Evolutionary conservation across 2,888 invertebrate genomes (phyloP).

Genomic region (Ernsta delagoae): DNA sequence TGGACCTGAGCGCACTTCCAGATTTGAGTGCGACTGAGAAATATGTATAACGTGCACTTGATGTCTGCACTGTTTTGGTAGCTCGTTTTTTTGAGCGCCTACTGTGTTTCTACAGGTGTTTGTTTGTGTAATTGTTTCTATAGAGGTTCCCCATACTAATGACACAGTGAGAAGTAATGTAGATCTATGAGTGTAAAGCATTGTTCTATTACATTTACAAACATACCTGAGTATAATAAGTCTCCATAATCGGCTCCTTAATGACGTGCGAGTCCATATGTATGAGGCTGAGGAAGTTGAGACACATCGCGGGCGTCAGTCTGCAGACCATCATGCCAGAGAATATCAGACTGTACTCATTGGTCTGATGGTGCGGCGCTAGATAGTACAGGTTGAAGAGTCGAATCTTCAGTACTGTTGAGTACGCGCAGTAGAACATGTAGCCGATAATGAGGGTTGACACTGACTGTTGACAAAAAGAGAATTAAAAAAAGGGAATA

Average conservation of each 20-base stretch:
- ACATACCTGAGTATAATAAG: slow-evolving; percentile 65
- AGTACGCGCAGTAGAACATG: slow-evolving; percentile 98
- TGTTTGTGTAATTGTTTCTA: too few relatives aligned
- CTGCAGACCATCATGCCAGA: slow-evolving; percentile 99
- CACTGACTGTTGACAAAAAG: slow-evolving; percentile 86
- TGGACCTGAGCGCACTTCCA: too few relatives aligned
- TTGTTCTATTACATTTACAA: too few relatives aligned
- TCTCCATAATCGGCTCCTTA: slow-evolving; percentile 91
- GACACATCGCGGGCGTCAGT: slow-evolving; percentile 98
- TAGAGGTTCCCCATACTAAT: too few relatives aligned
- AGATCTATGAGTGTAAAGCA: too few relatives aligned
- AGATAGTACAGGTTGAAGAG: slow-evolving; percentile 98
- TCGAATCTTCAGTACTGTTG: slow-evolving; percentile 97
- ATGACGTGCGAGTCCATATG: slow-evolving; percentile 99
- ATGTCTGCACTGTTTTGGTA: too few relatives aligned
- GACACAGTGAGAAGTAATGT: too few relatives aligned
- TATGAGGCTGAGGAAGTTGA: slow-evolving; percentile 98
- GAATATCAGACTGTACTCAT: slow-evolving; percentile 99
- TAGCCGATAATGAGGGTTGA: slow-evolving; percentile 97
- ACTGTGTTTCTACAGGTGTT: too few relatives aligned
- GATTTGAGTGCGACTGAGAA: too few relatives aligned
- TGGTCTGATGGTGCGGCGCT: slow-evolving; percentile 98
- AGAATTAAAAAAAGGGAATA: neutral
- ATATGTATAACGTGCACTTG: too few relatives aligned
- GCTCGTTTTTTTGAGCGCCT: too few relatives aligned